Conservation (phyloP, 23 tunicate species). For the Aplidium turbinatum region DNA sequence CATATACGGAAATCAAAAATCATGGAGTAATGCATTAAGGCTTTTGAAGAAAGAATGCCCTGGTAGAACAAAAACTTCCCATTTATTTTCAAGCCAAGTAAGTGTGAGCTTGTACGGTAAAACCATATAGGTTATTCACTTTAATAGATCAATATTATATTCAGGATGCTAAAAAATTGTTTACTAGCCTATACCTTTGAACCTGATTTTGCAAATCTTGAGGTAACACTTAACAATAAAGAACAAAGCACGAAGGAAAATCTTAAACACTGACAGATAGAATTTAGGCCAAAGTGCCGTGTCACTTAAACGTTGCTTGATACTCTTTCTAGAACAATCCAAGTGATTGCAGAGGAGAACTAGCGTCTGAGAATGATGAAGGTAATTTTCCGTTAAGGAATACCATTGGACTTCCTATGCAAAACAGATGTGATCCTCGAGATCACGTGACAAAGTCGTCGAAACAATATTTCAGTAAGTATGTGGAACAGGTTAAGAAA, state of each 20-base stretch:
- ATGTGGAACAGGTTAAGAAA: too few species aligned
- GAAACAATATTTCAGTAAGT: conserved; percentile 47
- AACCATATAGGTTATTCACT: background rate
- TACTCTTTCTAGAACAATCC: conserved; percentile 23
- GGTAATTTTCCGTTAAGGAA: conserved; percentile 56
- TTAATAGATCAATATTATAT: too few species aligned
- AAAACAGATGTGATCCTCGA: conserved; percentile 23
- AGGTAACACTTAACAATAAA: too few species aligned
- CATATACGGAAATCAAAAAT: conserved; percentile 38
- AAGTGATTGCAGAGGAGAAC: conserved; percentile 72
- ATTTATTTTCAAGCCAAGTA: conserved; percentile 51
- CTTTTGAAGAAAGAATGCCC: conserved; percentile 12
- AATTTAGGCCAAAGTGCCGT: too few species aligned
- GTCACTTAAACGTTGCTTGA: background rate
- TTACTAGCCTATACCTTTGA: too few species aligned
- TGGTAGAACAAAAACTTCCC: conserved; percentile 24
- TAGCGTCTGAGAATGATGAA: conserved; percentile 47
- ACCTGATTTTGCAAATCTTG: too few species aligned
- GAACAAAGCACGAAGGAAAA: too few species aligned
- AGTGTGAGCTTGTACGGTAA: background rate
- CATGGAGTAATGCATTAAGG: conserved; percentile 49
- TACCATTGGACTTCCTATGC: conserved; percentile 42
- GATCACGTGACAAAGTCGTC: conserved; percentile 35
- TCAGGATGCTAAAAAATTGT: too few species aligned
- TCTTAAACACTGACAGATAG: too few species aligned